Percentiles rank a stretch among this genome's conserved stretches.
Evolutionary conservation across 2,888 invertebrate species (phyloP).

Genomic region (Caenorhabditis japonica): DNA sequence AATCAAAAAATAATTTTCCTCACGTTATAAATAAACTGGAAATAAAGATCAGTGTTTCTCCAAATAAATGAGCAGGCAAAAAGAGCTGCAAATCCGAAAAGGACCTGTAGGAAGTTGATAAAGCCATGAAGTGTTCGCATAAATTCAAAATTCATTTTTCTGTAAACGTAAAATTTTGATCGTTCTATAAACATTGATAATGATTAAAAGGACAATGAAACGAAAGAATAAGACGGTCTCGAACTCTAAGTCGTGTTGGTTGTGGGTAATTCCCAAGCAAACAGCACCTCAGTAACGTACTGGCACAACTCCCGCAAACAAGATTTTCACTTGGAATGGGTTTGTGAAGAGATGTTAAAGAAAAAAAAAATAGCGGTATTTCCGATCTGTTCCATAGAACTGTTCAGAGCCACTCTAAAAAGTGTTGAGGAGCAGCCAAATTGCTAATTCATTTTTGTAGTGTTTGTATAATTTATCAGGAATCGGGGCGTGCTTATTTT

Average conservation of each 20-base stretch:
- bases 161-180: neutral
- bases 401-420: constrained; percentile 15
- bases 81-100: constrained; percentile 62
- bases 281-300: constrained; percentile 28
- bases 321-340: constrained; percentile 5
- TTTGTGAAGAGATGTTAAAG: constrained; percentile 4
- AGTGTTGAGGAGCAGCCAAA: constrained; percentile 17
- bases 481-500: constrained; percentile 38
- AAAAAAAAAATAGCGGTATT: constrained; percentile 15
- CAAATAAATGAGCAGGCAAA: constrained; percentile 67
- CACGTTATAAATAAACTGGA: constrained; percentile 63
- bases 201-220: constrained; percentile 14
- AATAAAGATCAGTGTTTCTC: constrained; percentile 61
- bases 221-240: constrained; percentile 33
- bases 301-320: constrained; percentile 45
- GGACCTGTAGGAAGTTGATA: constrained; percentile 63
- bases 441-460: constrained; percentile 38
- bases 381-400: constrained; percentile 35
- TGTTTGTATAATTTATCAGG: constrained; percentile 28
- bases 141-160: constrained; percentile 61
- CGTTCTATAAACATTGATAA: constrained; percentile 26
- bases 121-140: constrained; percentile 63
- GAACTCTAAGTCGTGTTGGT: constrained; percentile 41
- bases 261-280: constrained; percentile 46
- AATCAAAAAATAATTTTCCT: constrained; percentile 4